Evolutionary conservation across 2,797 vertebrate genomes (phyloP), one percentile per base, ranked within the genome.

Genomic region (Centroberyx gerrardi): DNA sequence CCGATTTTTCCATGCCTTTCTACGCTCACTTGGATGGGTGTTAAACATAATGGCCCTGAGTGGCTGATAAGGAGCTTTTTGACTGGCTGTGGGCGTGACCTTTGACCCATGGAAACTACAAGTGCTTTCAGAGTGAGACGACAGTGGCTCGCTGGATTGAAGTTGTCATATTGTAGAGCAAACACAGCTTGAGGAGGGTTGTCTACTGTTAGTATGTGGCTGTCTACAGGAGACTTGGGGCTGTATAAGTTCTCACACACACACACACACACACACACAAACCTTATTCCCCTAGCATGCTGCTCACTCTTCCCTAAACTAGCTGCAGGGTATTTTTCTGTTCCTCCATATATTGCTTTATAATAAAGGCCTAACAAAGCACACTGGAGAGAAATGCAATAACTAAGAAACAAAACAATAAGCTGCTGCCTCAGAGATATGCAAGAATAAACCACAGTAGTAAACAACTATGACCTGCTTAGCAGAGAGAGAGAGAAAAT

Each of bases 401-500:
- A 48, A 58, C 17, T 15, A 9, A 15, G 17, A 53, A 61, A 65
- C 59, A 68, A 56, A 84, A 81, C 51, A 80, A 70, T 52, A 67
- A 66, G 40, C 42, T 61, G 53, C 56, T 68, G 68, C 65, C 58
- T 74, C 63, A 60, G 12, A 56, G 62, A 67, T 38, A 67, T 67
- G 51, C 62, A 54, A 31, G 9, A 56, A 53, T 31, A 49, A 67
- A 56, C 33, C 38, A 33, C 18, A 54, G 44, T 66, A 40, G 40
- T 75, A 66, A 82, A 82, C 62, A 73, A 49, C 54, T 60, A 15
- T 73, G 68, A 78, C 74, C 74, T 81, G 78, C 63, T 79, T 79
- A n/a, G 28, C 62, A 69, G 13, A 55, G 51, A 55, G 18, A 40
- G 10, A 63, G 28, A 5, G 12, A 13, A 36, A 46, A 44, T n/a